Evolutionary conservation across 2,797 vertebrate species (phyloP), one percentile per base, ranked within the genome.

Genomic region (Brotula barbata): DNA sequence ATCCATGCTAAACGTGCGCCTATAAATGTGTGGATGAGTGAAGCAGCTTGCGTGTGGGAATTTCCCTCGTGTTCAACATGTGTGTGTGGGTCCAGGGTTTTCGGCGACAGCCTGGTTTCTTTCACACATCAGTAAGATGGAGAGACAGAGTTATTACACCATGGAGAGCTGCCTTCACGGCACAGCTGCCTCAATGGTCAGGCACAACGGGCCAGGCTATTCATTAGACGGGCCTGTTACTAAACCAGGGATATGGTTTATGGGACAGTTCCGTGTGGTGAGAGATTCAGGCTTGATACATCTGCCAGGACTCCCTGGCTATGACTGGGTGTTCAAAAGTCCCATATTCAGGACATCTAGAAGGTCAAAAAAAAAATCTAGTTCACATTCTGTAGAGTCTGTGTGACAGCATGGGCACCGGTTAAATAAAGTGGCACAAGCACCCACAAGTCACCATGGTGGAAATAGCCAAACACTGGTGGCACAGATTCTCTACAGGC

Each of bases 91-190:
- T 84, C 62, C 56, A 53, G 77, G 72, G 72, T 70, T 87, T 80
- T 86, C 60, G 46, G 58, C 55, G 12, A 75, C 63, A 40, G 80
- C 64, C 78, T 79, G 82, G 78, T 84, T 87, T 82, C 80, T 77
- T 86, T 87, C 85, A 81, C 86, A 85, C 86, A 87, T 89, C 82
- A 89, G 79, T 89, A 48, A 75, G 83, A 83, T 68, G 68, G 44
- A 84, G 76, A 81, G 77, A 84, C 77, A 74, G 80, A 85, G 81
- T 88, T 87, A 87, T 87, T 88, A 80, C 81, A 82, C 85, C 83
- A 69, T 36, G 51, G 70, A 84, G 81, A 75, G 68, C 77, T 68
- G 85, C 75, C 75, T 84, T 77, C 83, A 71, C 48, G 63, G 83
- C 73, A 74, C 86, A 85, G 80, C 84, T 85, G 85, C 81, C 68